Evolutionary conservation across 2,113 vertebrate genomes (phyloP).

Genomic region (Taxidea taxus): DNA sequence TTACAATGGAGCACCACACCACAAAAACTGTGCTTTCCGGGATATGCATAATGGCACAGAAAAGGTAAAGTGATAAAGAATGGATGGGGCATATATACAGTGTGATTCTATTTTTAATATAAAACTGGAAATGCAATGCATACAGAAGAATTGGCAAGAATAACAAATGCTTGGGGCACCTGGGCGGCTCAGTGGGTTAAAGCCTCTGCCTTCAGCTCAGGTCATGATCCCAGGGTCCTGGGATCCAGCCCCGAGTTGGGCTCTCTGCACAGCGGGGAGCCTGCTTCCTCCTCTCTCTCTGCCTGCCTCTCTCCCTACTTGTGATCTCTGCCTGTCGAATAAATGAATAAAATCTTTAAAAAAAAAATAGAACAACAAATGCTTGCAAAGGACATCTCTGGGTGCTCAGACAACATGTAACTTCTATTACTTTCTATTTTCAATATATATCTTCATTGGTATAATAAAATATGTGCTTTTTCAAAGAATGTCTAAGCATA

Average conservation of each 20-base stretch:
- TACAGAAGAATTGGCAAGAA: not conserved
- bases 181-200: too few species aligned
- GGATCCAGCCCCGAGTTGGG: too few species aligned
- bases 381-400: not conserved
- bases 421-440: not conserved
- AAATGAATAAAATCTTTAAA: too few species aligned
- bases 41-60: not conserved
- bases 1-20: not conserved
- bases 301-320: too few species aligned
- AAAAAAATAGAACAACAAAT: not conserved
- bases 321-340: too few species aligned
- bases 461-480: not conserved
- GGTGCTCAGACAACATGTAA: not conserved
- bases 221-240: too few species aligned
- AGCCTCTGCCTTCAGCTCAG: too few species aligned
- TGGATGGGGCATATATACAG: not conserved
- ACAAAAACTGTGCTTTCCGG: not conserved
- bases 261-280: too few species aligned
- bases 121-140: not conserved
- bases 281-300: too few species aligned
- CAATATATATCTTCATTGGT: not conserved
- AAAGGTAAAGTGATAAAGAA: not conserved
- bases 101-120: not conserved
- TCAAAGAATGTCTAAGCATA: not conserved
- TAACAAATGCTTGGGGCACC: not conserved